phyloP scores from a whole-genome alignment of 2,888 invertebrate species.

The Caenorhabditis drosophilae region DNA sequence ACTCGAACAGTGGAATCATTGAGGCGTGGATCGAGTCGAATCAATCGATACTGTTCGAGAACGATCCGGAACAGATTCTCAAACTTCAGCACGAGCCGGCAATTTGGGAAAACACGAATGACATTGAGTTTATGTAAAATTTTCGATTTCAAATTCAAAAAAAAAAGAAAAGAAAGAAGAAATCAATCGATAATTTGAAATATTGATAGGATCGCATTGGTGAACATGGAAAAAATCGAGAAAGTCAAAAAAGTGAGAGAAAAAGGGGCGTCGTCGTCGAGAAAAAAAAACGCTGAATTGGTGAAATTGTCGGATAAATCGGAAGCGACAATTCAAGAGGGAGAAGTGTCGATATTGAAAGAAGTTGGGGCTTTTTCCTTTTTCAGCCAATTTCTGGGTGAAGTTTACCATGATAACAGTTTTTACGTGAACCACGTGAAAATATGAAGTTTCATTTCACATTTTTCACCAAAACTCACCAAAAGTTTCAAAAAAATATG shows the following conservation, averaged over 20 bases:
- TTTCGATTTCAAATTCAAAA: background rate
- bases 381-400: too few relatives aligned
- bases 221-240: constrained; percentile 13
- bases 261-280: constrained; percentile 7
- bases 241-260: constrained; percentile 22
- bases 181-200: background rate
- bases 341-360: constrained; percentile 27
- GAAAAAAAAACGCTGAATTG: constrained; percentile 6
- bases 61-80: background rate
- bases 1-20: constrained; percentile 6
- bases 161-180: background rate
- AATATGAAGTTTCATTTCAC: too few relatives aligned
- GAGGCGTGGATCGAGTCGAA: background rate
- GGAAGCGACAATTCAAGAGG: constrained; percentile 17
- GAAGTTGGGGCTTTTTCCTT: too few relatives aligned
- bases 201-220: constrained; percentile 18
- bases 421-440: too few relatives aligned
- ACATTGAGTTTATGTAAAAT: constrained; percentile 15
- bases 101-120: constrained; percentile 10
- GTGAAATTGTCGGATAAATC: constrained; percentile 24
- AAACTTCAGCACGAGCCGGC: background rate
- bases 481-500: too few relatives aligned
- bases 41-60: background rate
- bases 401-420: too few relatives aligned
- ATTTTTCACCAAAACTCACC: too few relatives aligned